A percentile compares a stretch with the other conserved stretches of the same genome.
phyloP scores from a whole-genome alignment of 1,140 invertebrate genomes.

The Drosophila equinoxialis region DNA sequence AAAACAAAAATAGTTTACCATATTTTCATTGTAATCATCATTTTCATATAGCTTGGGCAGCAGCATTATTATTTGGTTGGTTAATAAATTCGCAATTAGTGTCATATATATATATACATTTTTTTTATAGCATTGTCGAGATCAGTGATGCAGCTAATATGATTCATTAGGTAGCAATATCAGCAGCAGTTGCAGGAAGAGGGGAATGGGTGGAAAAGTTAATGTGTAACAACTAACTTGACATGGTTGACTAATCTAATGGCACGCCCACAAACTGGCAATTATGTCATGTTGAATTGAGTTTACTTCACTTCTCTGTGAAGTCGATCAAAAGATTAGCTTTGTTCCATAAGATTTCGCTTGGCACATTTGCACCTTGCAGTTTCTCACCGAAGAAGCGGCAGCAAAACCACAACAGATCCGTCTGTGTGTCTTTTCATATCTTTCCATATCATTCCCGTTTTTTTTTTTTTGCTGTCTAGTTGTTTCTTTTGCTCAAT shows the following conservation, averaged over 20 bases:
- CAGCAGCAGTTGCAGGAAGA: neutral
- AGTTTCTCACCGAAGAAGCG: slow-evolving; percentile 21
- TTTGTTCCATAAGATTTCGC: slow-evolving; percentile 13
- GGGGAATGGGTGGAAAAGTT: neutral
- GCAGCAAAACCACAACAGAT: slow-evolving; percentile 12
- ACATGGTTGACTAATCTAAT: slow-evolving; percentile 55
- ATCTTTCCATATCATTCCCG: slow-evolving; percentile 32
- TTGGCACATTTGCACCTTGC: slow-evolving; percentile 8
- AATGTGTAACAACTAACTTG: slow-evolving; percentile 49
- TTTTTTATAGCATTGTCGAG: neutral
- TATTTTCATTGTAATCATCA: slow-evolving; percentile 63
- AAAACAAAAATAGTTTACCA: slow-evolving; percentile 47
- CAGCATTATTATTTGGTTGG: slow-evolving; percentile 33
- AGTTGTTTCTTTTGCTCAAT: slow-evolving; percentile 66
- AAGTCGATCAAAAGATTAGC: slow-evolving; percentile 21
- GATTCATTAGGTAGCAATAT: slow-evolving; percentile 33
- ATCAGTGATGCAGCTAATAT: slow-evolving; percentile 29
- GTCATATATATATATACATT: slow-evolving; percentile 3
- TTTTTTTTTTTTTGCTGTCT: slow-evolving; percentile 45
- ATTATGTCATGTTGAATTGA: slow-evolving; percentile 15
- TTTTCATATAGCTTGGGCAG: slow-evolving; percentile 45
- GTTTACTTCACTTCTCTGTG: slow-evolving; percentile 15
- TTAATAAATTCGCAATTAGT: slow-evolving; percentile 51
- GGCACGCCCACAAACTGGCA: slow-evolving; percentile 1
- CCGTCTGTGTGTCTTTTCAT: slow-evolving; percentile 23